phyloP scores from a whole-genome alignment of 2,888 invertebrate genomes.

The Melieria omissa region DNA sequence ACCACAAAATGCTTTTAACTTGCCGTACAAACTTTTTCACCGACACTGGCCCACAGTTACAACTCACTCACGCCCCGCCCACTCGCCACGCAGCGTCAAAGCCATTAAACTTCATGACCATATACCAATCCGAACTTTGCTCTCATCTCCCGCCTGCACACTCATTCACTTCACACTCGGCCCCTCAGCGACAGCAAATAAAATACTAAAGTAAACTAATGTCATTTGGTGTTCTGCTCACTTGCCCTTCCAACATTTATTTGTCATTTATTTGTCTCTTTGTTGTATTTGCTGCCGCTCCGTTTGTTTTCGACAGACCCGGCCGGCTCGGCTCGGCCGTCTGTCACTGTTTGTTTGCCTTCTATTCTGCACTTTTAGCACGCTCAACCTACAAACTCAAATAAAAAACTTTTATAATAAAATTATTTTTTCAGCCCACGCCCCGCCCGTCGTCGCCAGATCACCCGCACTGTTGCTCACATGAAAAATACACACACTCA shows the following conservation, averaged over 20 bases:
- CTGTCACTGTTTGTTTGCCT: too few relatives aligned
- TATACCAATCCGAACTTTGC: neutral
- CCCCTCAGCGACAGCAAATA: neutral
- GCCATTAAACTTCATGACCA: neutral
- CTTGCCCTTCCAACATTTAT: neutral
- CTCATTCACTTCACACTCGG: too few relatives aligned
- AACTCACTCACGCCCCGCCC: neutral
- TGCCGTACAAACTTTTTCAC: conserved; percentile 1
- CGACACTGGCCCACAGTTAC: neutral
- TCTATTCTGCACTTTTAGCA: too few relatives aligned
- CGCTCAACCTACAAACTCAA: conserved; percentile 8
- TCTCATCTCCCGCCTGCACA: too few relatives aligned
- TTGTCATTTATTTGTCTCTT: neutral
- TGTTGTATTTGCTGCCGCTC: neutral
- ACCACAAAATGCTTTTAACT: conserved; percentile 17
- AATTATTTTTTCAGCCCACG: conserved; percentile 19
- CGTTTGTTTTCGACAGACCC: neutral
- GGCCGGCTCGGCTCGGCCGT: too few relatives aligned
- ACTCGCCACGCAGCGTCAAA: neutral
- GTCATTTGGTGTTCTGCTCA: conserved; percentile 1
- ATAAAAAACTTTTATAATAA: conserved; percentile 32
- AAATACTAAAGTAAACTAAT: neutral
- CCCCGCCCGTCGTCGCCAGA: neutral
- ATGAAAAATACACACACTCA: conserved; percentile 10
- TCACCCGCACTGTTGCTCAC: neutral